Conservation (phyloP, 2,888 invertebrate genomes). For the Podabrus alpinus region DNA sequence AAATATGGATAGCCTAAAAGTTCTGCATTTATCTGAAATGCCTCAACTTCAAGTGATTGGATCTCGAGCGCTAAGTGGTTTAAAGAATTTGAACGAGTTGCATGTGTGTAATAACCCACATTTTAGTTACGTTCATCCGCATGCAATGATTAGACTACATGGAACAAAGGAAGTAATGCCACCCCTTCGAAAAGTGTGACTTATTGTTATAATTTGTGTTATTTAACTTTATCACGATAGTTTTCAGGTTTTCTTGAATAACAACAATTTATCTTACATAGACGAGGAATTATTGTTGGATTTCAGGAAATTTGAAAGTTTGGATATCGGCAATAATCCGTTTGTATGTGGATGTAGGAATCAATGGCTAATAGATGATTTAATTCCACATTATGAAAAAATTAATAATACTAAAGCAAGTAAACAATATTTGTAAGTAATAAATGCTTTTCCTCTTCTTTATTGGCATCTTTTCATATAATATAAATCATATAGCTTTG, state of each 20-base stretch:
- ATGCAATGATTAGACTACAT: not conserved
- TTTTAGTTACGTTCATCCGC: not conserved
- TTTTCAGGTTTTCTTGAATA: conserved; percentile 68
- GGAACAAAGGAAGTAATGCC: not conserved
- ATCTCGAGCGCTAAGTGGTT: not conserved
- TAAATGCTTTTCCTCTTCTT: not conserved
- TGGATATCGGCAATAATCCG: conserved; percentile 73
- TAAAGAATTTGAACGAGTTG: not conserved
- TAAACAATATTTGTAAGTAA: not conserved
- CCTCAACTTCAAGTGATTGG: conserved; percentile 54
- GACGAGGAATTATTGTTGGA: conserved; percentile 64
- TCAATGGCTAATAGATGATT: conserved; percentile 70
- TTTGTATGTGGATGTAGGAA: conserved; percentile 79
- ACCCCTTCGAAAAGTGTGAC: not conserved
- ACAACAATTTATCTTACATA: conserved; percentile 70
- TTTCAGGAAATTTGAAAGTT: conserved; percentile 67
- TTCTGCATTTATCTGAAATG: conserved; percentile 73
- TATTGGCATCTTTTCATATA: too few relatives aligned
- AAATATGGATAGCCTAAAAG: conserved; percentile 61
- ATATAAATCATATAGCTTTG: too few relatives aligned
- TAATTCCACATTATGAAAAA: conserved; percentile 60
- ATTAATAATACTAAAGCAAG: conserved; percentile 53
- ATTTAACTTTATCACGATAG: not conserved
- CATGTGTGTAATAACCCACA: not conserved
- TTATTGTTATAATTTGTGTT: not conserved